phyloP scores from a whole-genome alignment of 2,888 invertebrate genomes.

The Catocala sponsa region DNA sequence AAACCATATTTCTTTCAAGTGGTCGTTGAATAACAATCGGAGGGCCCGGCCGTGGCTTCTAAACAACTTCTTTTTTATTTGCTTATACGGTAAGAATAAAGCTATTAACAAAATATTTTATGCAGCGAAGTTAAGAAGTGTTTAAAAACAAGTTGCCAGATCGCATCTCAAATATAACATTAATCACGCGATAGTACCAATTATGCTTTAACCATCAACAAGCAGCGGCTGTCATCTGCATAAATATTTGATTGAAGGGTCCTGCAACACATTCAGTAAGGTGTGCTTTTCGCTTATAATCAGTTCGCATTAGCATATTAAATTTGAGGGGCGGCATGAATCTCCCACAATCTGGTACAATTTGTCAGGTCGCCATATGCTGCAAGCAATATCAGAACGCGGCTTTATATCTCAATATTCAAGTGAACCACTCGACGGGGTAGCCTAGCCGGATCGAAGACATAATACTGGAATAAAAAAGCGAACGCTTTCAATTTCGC shows the following conservation, averaged over 20 bases:
- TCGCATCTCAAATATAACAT: too few relatives aligned
- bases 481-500: conserved; percentile 30
- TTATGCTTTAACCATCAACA: neutral
- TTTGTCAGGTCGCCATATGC: conserved; percentile 22
- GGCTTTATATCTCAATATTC: conserved; percentile 44
- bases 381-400: conserved; percentile 26
- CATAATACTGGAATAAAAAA: conserved; percentile 31
- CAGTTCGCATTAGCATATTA: conserved; percentile 6
- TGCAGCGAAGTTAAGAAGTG: too few relatives aligned
- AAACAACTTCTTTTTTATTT: too few relatives aligned
- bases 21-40: too few relatives aligned
- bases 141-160: too few relatives aligned
- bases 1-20: too few relatives aligned
- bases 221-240: neutral
- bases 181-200: neutral
- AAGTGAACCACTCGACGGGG: conserved; percentile 29
- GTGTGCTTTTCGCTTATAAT: neutral
- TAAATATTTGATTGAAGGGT: conserved; percentile 6
- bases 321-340: neutral
- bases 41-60: too few relatives aligned
- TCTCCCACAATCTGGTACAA: conserved; percentile 6
- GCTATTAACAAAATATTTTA: too few relatives aligned
- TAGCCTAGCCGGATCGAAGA: conserved; percentile 15
- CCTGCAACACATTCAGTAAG: neutral
- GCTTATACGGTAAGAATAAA: too few relatives aligned